Percentiles rank a stretch among this genome's conserved stretches.
phyloP scores from a whole-genome alignment of 2,797 vertebrate species.

The Lepidocolaptes lacrymiger region DNA sequence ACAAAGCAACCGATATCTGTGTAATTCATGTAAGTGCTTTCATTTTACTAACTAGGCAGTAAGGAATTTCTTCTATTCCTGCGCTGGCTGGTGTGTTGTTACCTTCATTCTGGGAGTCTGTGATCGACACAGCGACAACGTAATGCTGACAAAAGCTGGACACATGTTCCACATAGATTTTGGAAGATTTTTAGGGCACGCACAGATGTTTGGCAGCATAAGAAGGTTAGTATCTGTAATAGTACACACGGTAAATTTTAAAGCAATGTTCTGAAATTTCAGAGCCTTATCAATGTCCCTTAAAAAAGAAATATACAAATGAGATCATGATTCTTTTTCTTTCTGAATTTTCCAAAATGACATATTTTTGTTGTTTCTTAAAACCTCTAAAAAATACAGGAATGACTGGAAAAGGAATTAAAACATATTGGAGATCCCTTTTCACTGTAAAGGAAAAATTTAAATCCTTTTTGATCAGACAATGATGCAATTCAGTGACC shows the following conservation, averaged over 20 bases:
- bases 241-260: not conserved
- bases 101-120: slow-evolving; percentile 81
- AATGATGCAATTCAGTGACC: not conserved
- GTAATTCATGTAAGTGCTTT: not conserved
- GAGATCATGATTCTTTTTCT: not conserved
- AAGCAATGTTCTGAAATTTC: not conserved
- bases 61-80: slow-evolving; percentile 78
- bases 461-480: not conserved
- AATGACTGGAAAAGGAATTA: not conserved
- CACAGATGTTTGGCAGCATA: slow-evolving; percentile 78
- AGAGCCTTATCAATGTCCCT: not conserved
- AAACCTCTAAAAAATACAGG: not conserved
- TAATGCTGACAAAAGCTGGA: slow-evolving; percentile 76
- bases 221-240: slow-evolving; percentile 71
- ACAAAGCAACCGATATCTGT: not conserved
- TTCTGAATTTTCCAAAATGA: not conserved
- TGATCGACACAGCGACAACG: slow-evolving; percentile 79
- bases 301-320: not conserved
- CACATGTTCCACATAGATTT: slow-evolving; percentile 82
- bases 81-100: slow-evolving; percentile 79
- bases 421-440: not conserved
- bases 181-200: slow-evolving; percentile 78
- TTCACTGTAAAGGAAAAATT: not conserved
- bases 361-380: accelerated
- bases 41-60: slow-evolving; percentile 62